A percentile compares a stretch with the other conserved stretches of the same genome.
Conservation (phyloP, 1,140 invertebrate species). For the Ceratina calcarata region DNA sequence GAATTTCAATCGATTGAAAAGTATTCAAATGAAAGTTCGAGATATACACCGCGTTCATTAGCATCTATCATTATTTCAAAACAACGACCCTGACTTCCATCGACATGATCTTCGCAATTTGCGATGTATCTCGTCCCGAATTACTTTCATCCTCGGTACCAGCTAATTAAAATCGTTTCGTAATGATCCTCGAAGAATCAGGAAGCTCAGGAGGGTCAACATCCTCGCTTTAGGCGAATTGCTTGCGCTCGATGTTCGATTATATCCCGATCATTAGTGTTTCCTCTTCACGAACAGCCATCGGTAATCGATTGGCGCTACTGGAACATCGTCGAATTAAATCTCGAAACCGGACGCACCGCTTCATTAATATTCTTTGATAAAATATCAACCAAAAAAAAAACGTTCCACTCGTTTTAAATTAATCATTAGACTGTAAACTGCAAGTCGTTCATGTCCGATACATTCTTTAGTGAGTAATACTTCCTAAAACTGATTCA, state of each 20-base stretch:
- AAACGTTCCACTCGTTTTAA: not conserved
- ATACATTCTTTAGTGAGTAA: too few relatives aligned
- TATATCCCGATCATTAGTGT: constrained; percentile 1
- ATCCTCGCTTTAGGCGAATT: constrained; percentile 32
- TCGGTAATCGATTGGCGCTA: not conserved
- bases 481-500: too few relatives aligned
- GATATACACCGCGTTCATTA: too few relatives aligned
- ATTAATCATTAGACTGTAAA: too few relatives aligned
- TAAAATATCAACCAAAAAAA: not conserved
- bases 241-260: constrained; percentile 22
- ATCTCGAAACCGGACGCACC: not conserved
- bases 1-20: too few relatives aligned
- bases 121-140: constrained; percentile 1
- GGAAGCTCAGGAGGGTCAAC: constrained; percentile 54
- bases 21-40: too few relatives aligned
- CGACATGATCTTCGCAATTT: constrained; percentile 37
- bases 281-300: not conserved
- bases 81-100: constrained; percentile 20
- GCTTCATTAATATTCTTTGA: not conserved
- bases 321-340: constrained; percentile 1
- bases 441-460: too few relatives aligned
- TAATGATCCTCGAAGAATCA: constrained; percentile 55
- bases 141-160: constrained; percentile 2
- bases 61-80: not conserved
- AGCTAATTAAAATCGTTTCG: constrained; percentile 65